phyloP scores from a whole-genome alignment of 1,140 invertebrate species.

The Magallana angulata region DNA sequence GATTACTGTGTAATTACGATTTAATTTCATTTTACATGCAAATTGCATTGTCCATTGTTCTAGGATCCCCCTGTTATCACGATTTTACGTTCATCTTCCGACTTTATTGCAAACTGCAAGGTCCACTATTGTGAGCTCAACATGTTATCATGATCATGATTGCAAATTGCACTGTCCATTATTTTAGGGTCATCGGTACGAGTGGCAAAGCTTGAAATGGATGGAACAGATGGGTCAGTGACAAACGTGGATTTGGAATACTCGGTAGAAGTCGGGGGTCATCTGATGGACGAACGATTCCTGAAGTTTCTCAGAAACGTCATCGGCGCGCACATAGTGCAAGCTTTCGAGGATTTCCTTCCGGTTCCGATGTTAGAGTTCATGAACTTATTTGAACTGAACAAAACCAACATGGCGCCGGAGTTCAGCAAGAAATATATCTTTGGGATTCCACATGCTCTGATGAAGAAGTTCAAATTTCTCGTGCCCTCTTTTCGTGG shows the following conservation, averaged over 20 bases:
- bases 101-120: not conserved
- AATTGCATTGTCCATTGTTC: not conserved
- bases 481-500: not conserved
- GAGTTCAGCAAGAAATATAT: not conserved
- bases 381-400: conserved; percentile 22
- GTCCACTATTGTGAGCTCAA: too few species aligned
- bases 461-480: conserved; percentile 10
- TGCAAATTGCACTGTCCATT: not conserved
- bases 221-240: not conserved
- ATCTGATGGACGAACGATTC: not conserved
- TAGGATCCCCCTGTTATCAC: not conserved
- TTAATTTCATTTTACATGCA: not conserved
- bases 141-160: not conserved
- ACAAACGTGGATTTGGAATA: not conserved
- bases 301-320: not conserved
- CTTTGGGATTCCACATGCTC: not conserved
- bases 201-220: not conserved
- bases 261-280: not conserved
- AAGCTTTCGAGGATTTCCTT: not conserved
- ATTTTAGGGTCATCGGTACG: not conserved
- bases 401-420: not conserved
- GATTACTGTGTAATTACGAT: not conserved
- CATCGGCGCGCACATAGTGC: not conserved
- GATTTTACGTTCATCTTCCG: not conserved
- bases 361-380: not conserved